Conservation (phyloP, 92 coral and sea anemone genomes). For the Epizoanthus rinbou region DNA sequence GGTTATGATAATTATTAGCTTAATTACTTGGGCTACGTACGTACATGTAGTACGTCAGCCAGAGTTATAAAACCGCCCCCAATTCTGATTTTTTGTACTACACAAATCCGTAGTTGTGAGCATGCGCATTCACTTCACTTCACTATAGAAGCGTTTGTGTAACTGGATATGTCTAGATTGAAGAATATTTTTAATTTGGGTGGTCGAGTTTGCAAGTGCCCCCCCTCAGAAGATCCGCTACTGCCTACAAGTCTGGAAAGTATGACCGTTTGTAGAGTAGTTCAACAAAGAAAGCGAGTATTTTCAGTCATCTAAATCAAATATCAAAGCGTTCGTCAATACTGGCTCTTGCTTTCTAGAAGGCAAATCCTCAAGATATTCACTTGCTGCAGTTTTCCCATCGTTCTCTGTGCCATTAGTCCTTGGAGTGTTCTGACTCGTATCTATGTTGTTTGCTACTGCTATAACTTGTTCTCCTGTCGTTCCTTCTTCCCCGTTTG, state of each 20-base stretch:
- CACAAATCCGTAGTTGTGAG: too few relatives aligned
- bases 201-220: too few relatives aligned
- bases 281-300: background rate
- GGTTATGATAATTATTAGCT: too few relatives aligned
- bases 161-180: too few relatives aligned
- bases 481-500: background rate
- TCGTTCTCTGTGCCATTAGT: background rate
- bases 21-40: too few relatives aligned
- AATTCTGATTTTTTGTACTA: too few relatives aligned
- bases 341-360: slow-evolving; percentile 52
- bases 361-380: slow-evolving; percentile 15
- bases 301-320: slow-evolving; percentile 88
- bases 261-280: background rate
- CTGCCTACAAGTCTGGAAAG: background rate
- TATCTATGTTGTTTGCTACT: background rate
- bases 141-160: too few relatives aligned
- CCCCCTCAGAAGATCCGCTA: too few relatives aligned
- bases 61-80: too few relatives aligned
- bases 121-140: too few relatives aligned
- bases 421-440: background rate
- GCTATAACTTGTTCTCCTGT: background rate
- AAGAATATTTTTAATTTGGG: too few relatives aligned
- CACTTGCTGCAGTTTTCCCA: background rate
- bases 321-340: slow-evolving; percentile 79
- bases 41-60: too few relatives aligned